Conservation (phyloP, 2,797 vertebrate genomes). For the Pagetopsis macropterus region DNA sequence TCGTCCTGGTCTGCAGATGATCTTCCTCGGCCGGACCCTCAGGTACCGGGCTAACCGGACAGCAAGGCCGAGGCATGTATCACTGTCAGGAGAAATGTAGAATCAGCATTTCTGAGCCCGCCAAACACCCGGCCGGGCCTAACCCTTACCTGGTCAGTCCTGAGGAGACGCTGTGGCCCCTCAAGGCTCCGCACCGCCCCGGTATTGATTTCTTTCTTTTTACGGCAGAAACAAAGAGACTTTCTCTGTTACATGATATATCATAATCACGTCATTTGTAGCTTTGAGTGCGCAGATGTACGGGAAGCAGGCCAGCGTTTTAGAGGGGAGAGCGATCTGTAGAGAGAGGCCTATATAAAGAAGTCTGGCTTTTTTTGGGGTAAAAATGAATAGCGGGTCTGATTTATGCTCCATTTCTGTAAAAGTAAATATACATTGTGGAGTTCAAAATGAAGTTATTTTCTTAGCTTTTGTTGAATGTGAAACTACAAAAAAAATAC, state of each 20-base stretch:
- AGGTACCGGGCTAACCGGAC: constrained; percentile 69
- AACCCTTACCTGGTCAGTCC: constrained; percentile 67
- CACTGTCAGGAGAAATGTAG: constrained; percentile 83
- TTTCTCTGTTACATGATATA: constrained; percentile 87
- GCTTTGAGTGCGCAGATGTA: constrained; percentile 81
- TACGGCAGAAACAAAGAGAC: constrained; percentile 85
- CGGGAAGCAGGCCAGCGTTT: constrained; percentile 51
- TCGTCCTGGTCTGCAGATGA: constrained; percentile 70
- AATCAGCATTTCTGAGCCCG: constrained; percentile 83
- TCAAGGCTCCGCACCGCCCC: constrained; percentile 60
- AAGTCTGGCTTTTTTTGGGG: constrained; percentile 17
- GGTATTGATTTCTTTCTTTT: constrained; percentile 84
- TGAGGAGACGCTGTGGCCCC: constrained; percentile 48
- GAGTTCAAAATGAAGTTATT: neutral
- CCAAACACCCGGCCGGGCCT: constrained; percentile 53
- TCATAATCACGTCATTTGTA: constrained; percentile 92
- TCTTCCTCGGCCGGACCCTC: constrained; percentile 70
- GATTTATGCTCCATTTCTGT: constrained; percentile 39
- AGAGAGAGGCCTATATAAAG: constrained; percentile 51
- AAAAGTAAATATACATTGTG: neutral
- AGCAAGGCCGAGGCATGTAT: constrained; percentile 76
- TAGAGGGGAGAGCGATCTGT: constrained; percentile 35
- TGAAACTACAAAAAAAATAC: neutral
- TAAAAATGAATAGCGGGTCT: constrained; percentile 35
- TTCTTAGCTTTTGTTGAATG: constrained; percentile 11